Evolutionary conservation across 2,888 invertebrate species (phyloP), one percentile per base, ranked within the genome.

Genomic region (Spilosoma lubricipeda): DNA sequence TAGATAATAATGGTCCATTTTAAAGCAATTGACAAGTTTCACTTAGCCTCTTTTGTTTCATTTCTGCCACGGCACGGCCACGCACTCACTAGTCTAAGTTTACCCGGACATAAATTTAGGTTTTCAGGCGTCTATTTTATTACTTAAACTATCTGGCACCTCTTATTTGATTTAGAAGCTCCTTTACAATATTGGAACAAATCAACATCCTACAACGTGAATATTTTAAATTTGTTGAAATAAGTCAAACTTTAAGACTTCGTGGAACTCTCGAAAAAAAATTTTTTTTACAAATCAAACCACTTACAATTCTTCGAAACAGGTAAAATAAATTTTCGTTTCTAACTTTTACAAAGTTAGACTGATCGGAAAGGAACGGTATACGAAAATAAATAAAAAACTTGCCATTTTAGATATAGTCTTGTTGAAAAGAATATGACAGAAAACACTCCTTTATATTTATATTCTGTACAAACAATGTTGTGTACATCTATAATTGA

Each of bases 271-370:
- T 73, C 59, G 70, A 70, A 74, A 78, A 70, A 13, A 42, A 83
- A 81, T 67, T 80, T 80, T 72, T 78, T 78, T n/a, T 72, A 75
- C 77, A 77, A 79, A 77, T 66, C 71, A 73, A 79, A 73, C 75
- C 81, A 79, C 82, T 84, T 76, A 39, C 65, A 30, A 39, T 64
- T 59, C 67, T 68, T 64, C 27, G 59, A 74, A 75, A 72, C 73
- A 80, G 79, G 80, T 81, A 67, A 74, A 81, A 82, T 77, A 75
- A 64, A 73, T n/a, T 74, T 83, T 78, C 70, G 68, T 74, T 77
- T 72, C 30, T 73, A 67, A 74, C 67, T 76, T 76, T 69, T 23
- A 70, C 23, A 63, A 77, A 81, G 73, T 76, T 75, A 20, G 1
- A 5, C 20, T 15, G 42, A 45, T 59, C 11, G 18, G 15, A 23